Base-by-base conservation (phyloP, 2,888 invertebrate species). In the Resseliella maxima region DNA sequence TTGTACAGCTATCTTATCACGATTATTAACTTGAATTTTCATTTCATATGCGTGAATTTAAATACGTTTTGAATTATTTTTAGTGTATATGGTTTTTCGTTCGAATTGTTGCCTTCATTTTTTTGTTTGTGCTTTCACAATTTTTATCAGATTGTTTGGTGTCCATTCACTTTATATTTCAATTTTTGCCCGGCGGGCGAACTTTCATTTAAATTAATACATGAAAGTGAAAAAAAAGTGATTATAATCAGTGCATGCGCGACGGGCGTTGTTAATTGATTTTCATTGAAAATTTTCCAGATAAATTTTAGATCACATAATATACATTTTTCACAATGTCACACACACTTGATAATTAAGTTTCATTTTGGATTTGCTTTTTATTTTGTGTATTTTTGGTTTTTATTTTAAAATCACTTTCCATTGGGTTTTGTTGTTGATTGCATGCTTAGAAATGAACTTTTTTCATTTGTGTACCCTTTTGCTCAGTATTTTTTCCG, bases 171-270 rank as follows among this genome's bases (percentile, higher is more conserved):
- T 50, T 50, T 50, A 1, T 15, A 15, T 50, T 50, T 50, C 8
- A 59, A 59, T 72, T 31, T 31, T 72, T 15, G 15, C 10, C 72
- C 3, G 31, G 18, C 31, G 0, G 72, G 18, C 31, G 31, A 31
- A 72, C 6, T 15, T 35, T 10, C 31, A 15, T 72, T 35, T 72
- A 72, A 12, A 72, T 31, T 72, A 35, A 35, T 15, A 72, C 72
- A 72, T 31, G 72, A 31, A 21, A 2, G 72, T 15, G 3, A 2
- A 18, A 72, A 72, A 12, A 31, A 41, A 5, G 41, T 41, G 24
- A n/a, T 24, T n/a, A 72, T 15, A 72, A 72, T 72, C 72, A 72
- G 72, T 72, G 72, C 35, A 72, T 35, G 35, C 72, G n/a, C 72
- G n/a, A 72, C 72, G 72, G 31, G 2, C 18, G 72, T 10, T 72